Conservation (phyloP, 2,113 vertebrate species). For the Dasypus novemcinctus region DNA sequence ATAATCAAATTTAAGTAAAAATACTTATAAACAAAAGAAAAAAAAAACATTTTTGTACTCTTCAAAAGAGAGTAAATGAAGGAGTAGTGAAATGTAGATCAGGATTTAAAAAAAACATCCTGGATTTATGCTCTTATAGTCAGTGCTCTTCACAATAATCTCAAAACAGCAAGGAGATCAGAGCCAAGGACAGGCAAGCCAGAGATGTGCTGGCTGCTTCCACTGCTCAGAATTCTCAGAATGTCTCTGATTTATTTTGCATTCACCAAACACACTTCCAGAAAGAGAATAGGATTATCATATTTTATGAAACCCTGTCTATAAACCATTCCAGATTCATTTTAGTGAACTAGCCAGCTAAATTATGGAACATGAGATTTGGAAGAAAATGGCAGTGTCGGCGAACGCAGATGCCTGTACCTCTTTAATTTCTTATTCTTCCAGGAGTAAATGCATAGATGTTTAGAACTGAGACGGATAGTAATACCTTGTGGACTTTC, state of each 20-base stretch:
- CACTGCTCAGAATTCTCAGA: neutral
- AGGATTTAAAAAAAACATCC: neutral
- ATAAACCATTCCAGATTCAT: neutral
- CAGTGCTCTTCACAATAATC: neutral
- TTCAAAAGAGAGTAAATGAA: neutral
- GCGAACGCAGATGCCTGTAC: neutral
- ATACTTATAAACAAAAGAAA: neutral
- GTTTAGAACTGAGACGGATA: neutral
- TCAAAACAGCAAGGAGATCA: neutral
- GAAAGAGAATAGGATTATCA: neutral
- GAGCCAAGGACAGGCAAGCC: neutral
- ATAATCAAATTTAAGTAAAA: neutral
- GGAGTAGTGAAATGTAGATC: neutral
- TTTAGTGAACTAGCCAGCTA: neutral
- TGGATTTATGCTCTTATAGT: neutral
- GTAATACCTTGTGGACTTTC: neutral
- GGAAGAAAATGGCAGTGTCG: neutral
- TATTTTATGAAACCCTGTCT: neutral
- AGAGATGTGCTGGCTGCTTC: neutral
- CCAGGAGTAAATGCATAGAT: rapidly evolving
- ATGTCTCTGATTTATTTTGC: neutral
- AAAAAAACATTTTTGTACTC: neutral
- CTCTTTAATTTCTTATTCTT: neutral
- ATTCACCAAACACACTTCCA: neutral
- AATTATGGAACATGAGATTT: neutral